Percentiles rank a stretch among this genome's conserved stretches.
phyloP scores from a whole-genome alignment of 2,113 vertebrate species.

The Athene cunicularia region DNA sequence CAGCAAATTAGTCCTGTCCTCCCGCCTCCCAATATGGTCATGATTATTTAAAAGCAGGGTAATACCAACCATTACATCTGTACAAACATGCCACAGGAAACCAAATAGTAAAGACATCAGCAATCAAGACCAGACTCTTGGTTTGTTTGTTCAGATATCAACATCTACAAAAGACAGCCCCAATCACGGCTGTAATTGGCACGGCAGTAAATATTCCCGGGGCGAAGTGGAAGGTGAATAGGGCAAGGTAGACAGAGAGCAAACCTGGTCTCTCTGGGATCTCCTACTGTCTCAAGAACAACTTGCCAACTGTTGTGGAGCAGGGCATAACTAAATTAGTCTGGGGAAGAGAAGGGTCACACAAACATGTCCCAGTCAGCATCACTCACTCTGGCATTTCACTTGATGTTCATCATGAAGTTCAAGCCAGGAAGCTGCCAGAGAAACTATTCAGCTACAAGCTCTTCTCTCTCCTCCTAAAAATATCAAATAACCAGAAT shows the following conservation, averaged over 20 bases:
- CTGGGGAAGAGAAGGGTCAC: background rate
- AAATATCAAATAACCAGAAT: background rate
- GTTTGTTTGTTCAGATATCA: constrained; percentile 30
- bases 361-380: background rate
- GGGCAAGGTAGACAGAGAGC: background rate
- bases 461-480: background rate
- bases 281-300: background rate
- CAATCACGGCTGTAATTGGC: background rate
- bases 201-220: background rate
- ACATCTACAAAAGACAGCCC: background rate
- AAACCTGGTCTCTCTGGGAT: background rate
- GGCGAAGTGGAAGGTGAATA: background rate
- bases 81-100: constrained; percentile 49
- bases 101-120: constrained; percentile 9
- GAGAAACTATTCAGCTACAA: background rate
- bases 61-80: constrained; percentile 31
- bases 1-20: background rate
- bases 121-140: constrained; percentile 37
- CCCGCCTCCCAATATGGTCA: background rate
- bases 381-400: background rate
- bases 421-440: constrained; percentile 6
- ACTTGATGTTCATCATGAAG: background rate
- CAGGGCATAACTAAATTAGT: background rate
- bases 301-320: background rate
- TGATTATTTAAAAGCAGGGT: constrained; percentile 22